Evolutionary conservation across 2,888 invertebrate genomes (phyloP), one percentile per base, ranked within the genome.

Genomic region (Caenorhabditis sp.): DNA sequence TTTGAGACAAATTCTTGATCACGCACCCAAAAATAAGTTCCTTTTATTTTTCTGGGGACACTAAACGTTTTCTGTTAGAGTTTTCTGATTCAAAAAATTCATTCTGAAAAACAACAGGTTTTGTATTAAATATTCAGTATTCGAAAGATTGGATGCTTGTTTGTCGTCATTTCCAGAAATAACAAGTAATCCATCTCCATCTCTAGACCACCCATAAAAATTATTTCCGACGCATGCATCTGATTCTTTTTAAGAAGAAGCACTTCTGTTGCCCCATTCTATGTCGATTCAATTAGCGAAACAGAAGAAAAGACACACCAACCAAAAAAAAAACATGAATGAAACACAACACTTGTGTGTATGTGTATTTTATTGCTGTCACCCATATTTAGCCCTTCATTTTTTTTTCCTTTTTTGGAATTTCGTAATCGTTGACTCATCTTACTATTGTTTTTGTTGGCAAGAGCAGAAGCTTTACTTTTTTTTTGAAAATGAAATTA

Each of bases 161-260:
- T n/a, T n/a, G n/a, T n/a, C n/a, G n/a, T n/a, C n/a, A n/a, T n/a
- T n/a, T n/a, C n/a, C n/a, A n/a, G n/a, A n/a, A n/a, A n/a, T 31
- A 31, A 31, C 31, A 31, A 31, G 31, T 31, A 31, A 7, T 31
- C 10, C 31, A 31, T 50, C 50, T 50, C 50, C 5, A n/a, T 14
- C 4, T 50, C 20, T 50, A 50, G 17, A 20, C n/a, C 50, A 50
- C 50, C 3, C 50, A 50, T 20, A 50, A 50, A 31, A 31, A 31
- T 31, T 31, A 31, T 10, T 20, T 50, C 4, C 50, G 14, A 50
- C 50, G 59, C 63, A 62, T 64, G 69, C 60, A 52, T 50, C n/a
- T 50, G 17, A 50, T 8, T 20, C 17, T 50, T 50, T 50, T 50
- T n/a, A 14, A 43, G 43, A 43, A 43, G 17, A 43, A 43, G 43